A percentile compares a stretch with the other conserved stretches of the same genome.
Evolutionary conservation across 2,797 vertebrate species (phyloP).

Genomic region (Brachyalestes nurse): DNA sequence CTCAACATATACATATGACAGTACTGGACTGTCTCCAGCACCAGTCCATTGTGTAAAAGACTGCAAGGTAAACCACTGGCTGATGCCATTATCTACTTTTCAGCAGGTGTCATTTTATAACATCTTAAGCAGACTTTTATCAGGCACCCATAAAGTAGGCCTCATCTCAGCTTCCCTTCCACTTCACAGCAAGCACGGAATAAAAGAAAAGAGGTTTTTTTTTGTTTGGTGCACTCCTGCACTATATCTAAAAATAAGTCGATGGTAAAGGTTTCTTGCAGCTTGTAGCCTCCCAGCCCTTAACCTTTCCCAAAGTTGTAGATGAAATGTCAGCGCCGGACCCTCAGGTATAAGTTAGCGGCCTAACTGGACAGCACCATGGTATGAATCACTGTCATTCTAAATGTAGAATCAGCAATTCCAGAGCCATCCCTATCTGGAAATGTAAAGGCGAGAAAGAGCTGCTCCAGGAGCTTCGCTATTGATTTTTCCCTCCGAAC

Average conservation of each 20-base stretch:
- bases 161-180: slow-evolving; percentile 10
- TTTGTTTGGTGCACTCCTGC: slow-evolving; percentile 35
- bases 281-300: slow-evolving; percentile 64
- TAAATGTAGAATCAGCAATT: slow-evolving; percentile 81
- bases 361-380: slow-evolving; percentile 60
- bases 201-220: slow-evolving; percentile 41
- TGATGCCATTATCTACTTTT: background rate
- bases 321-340: slow-evolving; percentile 68
- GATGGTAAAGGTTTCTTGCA: slow-evolving; percentile 60
- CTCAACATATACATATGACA: no score
- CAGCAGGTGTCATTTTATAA: background rate
- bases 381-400: slow-evolving; percentile 82
- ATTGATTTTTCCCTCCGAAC: slow-evolving; percentile 83
- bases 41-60: background rate
- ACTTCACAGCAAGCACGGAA: slow-evolving; percentile 28
- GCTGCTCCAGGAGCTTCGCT: slow-evolving; percentile 67
- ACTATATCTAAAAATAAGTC: slow-evolving; percentile 64
- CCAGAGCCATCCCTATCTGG: slow-evolving; percentile 61
- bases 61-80: background rate
- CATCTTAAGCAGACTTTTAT: background rate
- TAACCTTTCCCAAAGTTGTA: slow-evolving; percentile 64
- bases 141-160: background rate
- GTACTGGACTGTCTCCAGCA: background rate
- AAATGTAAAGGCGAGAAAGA: slow-evolving; percentile 62
- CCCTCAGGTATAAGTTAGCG: slow-evolving; percentile 69